Evolutionary conservation across 2,113 vertebrate species (phyloP).

Genomic region (Varanus salvator): DNA sequence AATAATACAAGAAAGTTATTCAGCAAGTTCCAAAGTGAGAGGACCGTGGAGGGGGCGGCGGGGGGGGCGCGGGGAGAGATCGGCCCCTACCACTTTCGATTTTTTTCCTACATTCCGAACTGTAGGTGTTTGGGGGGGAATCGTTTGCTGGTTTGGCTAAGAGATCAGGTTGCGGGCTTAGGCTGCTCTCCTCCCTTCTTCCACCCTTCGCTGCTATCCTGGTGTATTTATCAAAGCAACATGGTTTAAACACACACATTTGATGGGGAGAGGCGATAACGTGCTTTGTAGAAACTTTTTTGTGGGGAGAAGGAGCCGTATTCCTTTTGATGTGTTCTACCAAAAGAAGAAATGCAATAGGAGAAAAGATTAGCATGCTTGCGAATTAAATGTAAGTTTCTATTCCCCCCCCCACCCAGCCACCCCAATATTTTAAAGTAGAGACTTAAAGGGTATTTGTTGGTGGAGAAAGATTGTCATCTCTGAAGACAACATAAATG

Average conservation of each 20-base stretch:
- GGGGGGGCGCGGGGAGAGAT: not conserved
- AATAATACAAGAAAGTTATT: not conserved
- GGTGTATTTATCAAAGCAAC: not conserved
- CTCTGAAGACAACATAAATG: too few relatives aligned
- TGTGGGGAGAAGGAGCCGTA: too few relatives aligned
- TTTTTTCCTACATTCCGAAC: not conserved
- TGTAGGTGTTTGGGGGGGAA: not conserved
- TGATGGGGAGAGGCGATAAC: not conserved
- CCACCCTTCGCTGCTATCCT: not conserved
- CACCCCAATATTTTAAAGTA: not conserved
- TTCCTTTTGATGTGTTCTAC: not conserved
- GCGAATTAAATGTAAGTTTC: not conserved
- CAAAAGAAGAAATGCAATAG: not conserved
- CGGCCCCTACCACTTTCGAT: not conserved
- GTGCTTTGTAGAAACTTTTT: not conserved
- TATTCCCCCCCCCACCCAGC: too few relatives aligned
- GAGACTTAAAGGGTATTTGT: too few relatives aligned
- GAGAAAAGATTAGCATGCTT: not conserved
- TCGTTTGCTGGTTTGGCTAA: not conserved
- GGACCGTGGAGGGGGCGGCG: not conserved
- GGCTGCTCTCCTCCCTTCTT: not conserved
- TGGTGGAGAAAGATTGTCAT: not conserved
- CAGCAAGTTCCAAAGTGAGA: not conserved
- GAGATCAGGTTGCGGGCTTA: not conserved
- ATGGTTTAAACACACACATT: too few relatives aligned